Base-by-base conservation (phyloP, 2,888 invertebrate species). In the Sinodicranocentrus sp. region DNA sequence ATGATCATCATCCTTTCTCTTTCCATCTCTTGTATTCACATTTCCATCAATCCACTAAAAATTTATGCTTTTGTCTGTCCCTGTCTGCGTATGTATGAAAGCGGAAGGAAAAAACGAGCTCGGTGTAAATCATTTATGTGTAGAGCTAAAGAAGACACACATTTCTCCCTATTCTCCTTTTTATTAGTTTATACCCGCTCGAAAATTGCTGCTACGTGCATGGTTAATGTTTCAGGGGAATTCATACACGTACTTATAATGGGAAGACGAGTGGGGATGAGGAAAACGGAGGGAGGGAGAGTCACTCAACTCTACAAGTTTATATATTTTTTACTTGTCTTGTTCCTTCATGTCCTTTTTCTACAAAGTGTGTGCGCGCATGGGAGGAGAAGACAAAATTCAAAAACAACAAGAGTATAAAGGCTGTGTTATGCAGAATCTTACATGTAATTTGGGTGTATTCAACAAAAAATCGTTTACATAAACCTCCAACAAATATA, bases 401-500 rank as follows among this genome's bases (percentile, higher is more conserved):
- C 48, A 48, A 48, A 48, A 48, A 15, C n/a, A n/a, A n/a, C 48
- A 48, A 48, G 48, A 2, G 48, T 10, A 5, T 48, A n/a, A n/a
- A 48, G 15, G 6, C 5, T 2, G n/a, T 39, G 5, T 39, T 39
- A 39, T 39, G 39, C 6, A 39, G 5, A 13, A 8, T 39, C 39
- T 39, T 39, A 39, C 39, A 39, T 39, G 39, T 39, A 8, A 8
- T 39, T 39, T 39, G 39, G n/a, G n/a, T n/a, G n/a, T n/a, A n/a
- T n/a, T n/a, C n/a, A n/a, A n/a, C n/a, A n/a, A 26, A 72, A 2
- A 21, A 25, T 75, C 43, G 82, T 82, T 82, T 82, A 82, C 73
- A 82, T 23, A 80, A 82, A 75, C 48, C 67, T 77, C n/a, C n/a
- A 75, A 82, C 82, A 82, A 82, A 82, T 75, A 82, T 82, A 23